Evolutionary conservation across 2,797 vertebrate genomes (phyloP).

Genomic region (Dallia pectoralis): DNA sequence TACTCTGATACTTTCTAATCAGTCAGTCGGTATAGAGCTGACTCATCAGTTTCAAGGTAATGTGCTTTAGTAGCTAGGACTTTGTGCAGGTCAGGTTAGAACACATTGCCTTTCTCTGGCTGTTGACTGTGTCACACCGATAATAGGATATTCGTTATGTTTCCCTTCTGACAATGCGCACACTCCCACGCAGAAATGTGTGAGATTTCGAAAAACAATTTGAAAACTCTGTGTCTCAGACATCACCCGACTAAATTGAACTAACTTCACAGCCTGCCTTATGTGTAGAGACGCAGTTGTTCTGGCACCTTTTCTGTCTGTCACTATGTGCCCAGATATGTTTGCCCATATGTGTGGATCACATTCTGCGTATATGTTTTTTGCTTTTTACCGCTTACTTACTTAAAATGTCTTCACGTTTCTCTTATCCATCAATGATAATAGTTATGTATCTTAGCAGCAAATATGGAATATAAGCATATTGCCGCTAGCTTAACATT

Average conservation of each 20-base stretch:
- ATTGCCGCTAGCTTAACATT: too few relatives aligned
- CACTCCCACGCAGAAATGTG: not conserved
- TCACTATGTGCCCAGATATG: too few relatives aligned
- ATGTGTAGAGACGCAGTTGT: too few relatives aligned
- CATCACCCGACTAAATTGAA: not conserved
- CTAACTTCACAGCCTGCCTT: not conserved
- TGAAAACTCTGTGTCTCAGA: not conserved
- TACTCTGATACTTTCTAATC: conserved; percentile 4
- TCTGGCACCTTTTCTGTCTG: too few relatives aligned
- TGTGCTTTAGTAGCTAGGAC: not conserved
- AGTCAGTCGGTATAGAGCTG: conserved; percentile 10
- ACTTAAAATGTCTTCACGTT: too few relatives aligned
- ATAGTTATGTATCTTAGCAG: too few relatives aligned
- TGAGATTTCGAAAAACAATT: not conserved
- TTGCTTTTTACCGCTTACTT: too few relatives aligned
- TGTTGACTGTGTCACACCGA: not conserved
- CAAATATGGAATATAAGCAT: too few relatives aligned
- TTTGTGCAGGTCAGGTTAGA: not conserved
- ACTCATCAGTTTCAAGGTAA: conserved; percentile 28
- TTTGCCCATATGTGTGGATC: too few relatives aligned
- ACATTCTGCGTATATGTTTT: too few relatives aligned
- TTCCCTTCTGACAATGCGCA: not conserved
- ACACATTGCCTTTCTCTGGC: not conserved
- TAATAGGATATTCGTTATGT: not conserved
- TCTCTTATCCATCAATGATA: too few relatives aligned